A percentile compares a stretch with the other conserved stretches of the same genome.
phyloP scores from a whole-genome alignment of 2,113 vertebrate species.

The Zosterops borbonicus region DNA sequence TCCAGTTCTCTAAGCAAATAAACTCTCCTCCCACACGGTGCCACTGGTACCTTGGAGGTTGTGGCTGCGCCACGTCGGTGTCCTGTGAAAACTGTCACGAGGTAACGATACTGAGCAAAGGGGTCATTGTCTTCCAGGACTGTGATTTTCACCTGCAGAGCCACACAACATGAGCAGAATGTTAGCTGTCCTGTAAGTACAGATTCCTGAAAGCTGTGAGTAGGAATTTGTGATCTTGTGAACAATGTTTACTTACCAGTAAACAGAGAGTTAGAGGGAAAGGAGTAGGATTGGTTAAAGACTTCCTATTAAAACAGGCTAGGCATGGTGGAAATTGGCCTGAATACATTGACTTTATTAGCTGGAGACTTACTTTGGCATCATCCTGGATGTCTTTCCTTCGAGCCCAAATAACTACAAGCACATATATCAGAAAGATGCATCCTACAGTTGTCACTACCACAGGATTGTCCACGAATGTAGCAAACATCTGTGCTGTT shows the following conservation, averaged over 20 bases:
- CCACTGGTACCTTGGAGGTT: conserved; percentile 83
- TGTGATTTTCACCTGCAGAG: conserved; percentile 85
- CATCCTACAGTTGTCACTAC: conserved; percentile 89
- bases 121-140: conserved; percentile 90
- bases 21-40: neutral
- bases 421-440: conserved; percentile 82
- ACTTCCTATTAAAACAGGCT: neutral
- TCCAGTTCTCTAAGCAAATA: neutral
- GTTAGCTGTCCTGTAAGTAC: neutral
- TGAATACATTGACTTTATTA: neutral
- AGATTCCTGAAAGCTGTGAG: neutral
- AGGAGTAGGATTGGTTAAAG: neutral
- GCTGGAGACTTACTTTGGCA: conserved; percentile 79
- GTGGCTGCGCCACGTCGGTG: conserved; percentile 87
- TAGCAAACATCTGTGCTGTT: conserved; percentile 86
- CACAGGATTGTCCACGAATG: conserved; percentile 88
- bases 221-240: neutral
- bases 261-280: neutral
- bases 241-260: neutral
- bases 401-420: conserved; percentile 87
- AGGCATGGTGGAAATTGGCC: neutral
- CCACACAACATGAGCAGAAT: neutral
- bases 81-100: conserved; percentile 88
- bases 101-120: conserved; percentile 88
- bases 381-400: conserved; percentile 89